phyloP scores from a whole-genome alignment of 2,888 invertebrate genomes.

The Athripsodes cinereus region DNA sequence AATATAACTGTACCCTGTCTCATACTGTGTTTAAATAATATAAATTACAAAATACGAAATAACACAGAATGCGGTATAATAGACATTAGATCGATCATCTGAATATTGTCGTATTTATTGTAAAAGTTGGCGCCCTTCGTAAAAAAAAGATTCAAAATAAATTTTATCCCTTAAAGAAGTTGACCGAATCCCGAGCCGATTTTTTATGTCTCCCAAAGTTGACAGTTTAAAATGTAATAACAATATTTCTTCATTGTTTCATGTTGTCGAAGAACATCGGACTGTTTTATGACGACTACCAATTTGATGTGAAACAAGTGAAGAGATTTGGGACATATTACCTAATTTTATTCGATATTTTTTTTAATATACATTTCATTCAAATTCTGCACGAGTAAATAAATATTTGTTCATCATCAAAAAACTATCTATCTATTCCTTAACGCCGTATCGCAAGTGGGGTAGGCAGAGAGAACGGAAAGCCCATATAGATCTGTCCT shows the following conservation, averaged over 20 bases:
- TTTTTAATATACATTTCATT: no score
- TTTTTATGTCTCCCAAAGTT: not conserved
- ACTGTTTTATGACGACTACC: not conserved
- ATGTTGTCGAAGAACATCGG: not conserved
- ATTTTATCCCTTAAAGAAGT: not conserved
- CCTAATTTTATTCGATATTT: no score
- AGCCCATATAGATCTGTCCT: no score
- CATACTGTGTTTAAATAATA: not conserved
- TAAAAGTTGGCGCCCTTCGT: not conserved
- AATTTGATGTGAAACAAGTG: not conserved
- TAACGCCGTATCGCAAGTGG: no score
- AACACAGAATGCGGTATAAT: not conserved
- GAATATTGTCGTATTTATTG: not conserved
- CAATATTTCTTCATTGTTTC: slow-evolving; percentile 20
- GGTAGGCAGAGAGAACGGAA: no score
- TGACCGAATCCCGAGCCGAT: not conserved
- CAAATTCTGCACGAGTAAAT: no score
- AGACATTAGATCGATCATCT: not conserved
- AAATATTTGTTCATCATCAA: no score
- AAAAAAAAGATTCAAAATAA: not conserved
- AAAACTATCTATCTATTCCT: no score
- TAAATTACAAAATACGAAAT: not conserved
- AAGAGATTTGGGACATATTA: not conserved
- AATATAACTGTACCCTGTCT: not conserved
- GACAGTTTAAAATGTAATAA: slow-evolving; percentile 21